Base-by-base conservation (phyloP, 1,140 invertebrate genomes). In the Babylonia areolata region DNA sequence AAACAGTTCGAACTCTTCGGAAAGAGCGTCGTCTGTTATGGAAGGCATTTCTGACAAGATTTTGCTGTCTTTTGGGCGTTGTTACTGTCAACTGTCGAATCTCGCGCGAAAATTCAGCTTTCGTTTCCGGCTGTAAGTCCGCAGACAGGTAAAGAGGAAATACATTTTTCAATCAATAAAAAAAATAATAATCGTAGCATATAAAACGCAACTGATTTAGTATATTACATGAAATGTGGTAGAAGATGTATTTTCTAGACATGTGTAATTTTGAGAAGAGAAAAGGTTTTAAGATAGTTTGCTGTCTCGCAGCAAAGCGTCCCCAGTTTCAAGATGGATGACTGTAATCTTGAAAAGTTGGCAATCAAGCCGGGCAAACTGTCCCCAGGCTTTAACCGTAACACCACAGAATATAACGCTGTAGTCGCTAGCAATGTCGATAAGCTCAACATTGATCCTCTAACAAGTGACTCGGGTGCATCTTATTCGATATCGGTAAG, bases 281-380 rank as follows among this genome's bases (percentile, higher is more conserved):
- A 17, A 33, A 1, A 20, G 12, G 12, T 75, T 81, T 81, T n/a
- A n/a, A n/a, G n/a, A n/a, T n/a, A n/a, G n/a, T n/a, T n/a, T 81
- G 78, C n/a, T 58, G n/a, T 39, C 37, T 79, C 85, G 85, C 78
- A 86, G 40, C 64, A 46, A 84, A 80, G 92, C 91, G 90, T 93
- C 92, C 91, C 88, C 88, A 85, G 92, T 89, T 99, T 92, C 91
- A 94, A 94, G 86, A 94, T 94, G 94, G 93, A 94, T 86, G 93
- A 94, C 89, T 94, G 93, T 88, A 90, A 89, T 84, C 87, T 94
- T 78, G 91, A 93, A 87, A 94, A 93, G 69, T 89, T 94, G 64
- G 86, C 88, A 37, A 86, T 93, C n/a, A 94, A 94, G 89, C 93
- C 93, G 39, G 93, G 93, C 17, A 93, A 92, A 88, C 88, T 94